Percentiles rank a stretch among this genome's conserved stretches.
Evolutionary conservation across 1,140 invertebrate genomes (phyloP).

Genomic region (Glossosoma conforme): DNA sequence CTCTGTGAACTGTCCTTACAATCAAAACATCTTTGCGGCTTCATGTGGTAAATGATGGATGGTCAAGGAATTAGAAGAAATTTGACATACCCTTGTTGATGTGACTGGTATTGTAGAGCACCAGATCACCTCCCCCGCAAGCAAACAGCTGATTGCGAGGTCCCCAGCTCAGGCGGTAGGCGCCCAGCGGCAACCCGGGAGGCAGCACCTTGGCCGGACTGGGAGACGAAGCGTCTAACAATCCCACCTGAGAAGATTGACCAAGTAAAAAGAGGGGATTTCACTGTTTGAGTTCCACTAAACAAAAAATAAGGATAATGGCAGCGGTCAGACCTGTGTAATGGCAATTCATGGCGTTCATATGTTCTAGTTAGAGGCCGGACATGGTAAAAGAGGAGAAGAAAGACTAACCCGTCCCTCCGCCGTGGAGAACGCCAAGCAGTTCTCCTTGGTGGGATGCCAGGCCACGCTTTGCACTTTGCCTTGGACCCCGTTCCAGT

Average conservation of each 20-base stretch:
- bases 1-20: too few relatives aligned
- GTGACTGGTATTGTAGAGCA: conserved; percentile 45
- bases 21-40: too few relatives aligned
- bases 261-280: too few relatives aligned
- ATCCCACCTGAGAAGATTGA: conserved; percentile 55
- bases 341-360: too few relatives aligned
- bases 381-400: too few relatives aligned
- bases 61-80: too few relatives aligned
- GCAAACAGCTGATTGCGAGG: conserved; percentile 44
- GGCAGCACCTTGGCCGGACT: conserved; percentile 33
- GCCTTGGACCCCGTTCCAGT: conserved; percentile 68
- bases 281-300: too few relatives aligned
- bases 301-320: too few relatives aligned
- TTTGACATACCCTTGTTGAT: conserved; percentile 39
- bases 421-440: conserved; percentile 69
- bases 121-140: conserved; percentile 47
- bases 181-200: conserved; percentile 32
- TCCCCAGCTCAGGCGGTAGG: conserved; percentile 43
- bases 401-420: conserved; percentile 60
- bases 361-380: too few relatives aligned
- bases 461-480: conserved; percentile 68
- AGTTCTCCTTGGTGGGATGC: conserved; percentile 71
- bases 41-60: too few relatives aligned
- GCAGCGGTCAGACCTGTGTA: too few relatives aligned
- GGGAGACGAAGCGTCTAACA: conserved; percentile 44